Evolutionary conservation across 1,140 invertebrate species (phyloP), one percentile per base, ranked within the genome.

Genomic region (Penaeus chinensis): DNA sequence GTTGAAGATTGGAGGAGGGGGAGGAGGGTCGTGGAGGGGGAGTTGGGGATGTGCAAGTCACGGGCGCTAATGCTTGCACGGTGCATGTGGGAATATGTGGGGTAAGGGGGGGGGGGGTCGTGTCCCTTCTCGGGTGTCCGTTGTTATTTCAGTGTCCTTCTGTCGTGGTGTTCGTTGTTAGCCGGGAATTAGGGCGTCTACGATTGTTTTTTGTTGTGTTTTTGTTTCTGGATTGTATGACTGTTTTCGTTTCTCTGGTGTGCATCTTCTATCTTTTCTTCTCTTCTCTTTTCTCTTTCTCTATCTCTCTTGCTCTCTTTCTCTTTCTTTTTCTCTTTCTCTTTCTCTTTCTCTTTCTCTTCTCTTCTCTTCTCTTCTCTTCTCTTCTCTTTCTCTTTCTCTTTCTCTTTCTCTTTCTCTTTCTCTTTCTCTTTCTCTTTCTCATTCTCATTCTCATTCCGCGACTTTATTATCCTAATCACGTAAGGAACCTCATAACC

Each of bases 401-500:
- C 4, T 22, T n/a, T 4, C 32, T 77, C 20, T 22, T 3, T n/a
- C 32, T 32, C 2, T 4, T 20, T 4, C 2, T n/a, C 18, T 19
- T 2, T 77, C 2, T 22, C 22, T 2, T 77, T 32, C 2, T 3
- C 3, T 4, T 77, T 77, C 32, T 77, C 19, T 32, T 77, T 22
- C 20, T 54, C 32, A 42, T 13, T 79, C 32, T 79, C 77, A 42
- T 24, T 37, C 77, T 79, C 77, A 19, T 47, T 79, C 77, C 42
- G 10, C 60, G 10, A 19, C 77, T 37, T 32, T 32, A 32, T 32
- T 32, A 32, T 32, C 32, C 32, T 2, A 32, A 32, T 32, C 32
- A 32, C 32, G 32, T 32, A 0, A 32, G 0, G 32, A 32, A 32
- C 32, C 32, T 32, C 32, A 32, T 32, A 32, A 2, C 32, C 77